Evolutionary conservation across 1,140 invertebrate genomes (phyloP).

Genomic region (Eubasilissa regina): DNA sequence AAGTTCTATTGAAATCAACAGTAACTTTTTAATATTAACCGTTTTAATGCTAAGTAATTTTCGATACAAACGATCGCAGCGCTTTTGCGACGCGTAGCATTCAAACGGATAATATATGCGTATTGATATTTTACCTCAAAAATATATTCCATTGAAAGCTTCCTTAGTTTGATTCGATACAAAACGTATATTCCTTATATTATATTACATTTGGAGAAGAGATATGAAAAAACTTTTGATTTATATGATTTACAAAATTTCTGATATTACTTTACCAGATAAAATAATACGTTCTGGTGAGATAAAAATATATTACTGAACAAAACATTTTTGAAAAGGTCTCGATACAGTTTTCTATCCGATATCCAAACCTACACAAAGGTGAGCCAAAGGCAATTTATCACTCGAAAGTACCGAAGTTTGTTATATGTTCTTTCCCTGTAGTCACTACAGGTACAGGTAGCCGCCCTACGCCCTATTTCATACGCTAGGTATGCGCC

Average conservation of each 20-base stretch:
- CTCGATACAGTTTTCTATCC: background rate
- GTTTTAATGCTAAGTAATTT: no score
- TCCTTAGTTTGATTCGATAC: no score
- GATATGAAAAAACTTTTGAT: background rate
- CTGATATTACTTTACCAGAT: background rate
- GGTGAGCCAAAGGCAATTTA: constrained; percentile 38
- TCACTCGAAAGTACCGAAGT: constrained; percentile 38
- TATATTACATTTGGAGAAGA: no score
- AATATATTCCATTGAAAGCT: no score
- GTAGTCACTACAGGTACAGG: background rate
- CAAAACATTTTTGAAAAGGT: constrained; percentile 6
- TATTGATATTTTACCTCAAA: no score
- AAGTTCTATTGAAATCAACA: no score
- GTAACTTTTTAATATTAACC: no score
- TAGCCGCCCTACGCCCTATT: background rate
- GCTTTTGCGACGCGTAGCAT: no score
- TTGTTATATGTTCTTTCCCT: constrained; percentile 40
- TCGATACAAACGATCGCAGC: no score
- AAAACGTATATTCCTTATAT: no score
- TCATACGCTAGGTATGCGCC: background rate
- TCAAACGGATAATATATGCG: no score
- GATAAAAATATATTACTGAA: constrained; percentile 15
- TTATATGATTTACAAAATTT: background rate
- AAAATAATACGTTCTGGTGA: background rate
- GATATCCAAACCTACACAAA: constrained; percentile 10